Conservation (phyloP, 2,888 invertebrate genomes). For the Plagodis pulveraria region DNA sequence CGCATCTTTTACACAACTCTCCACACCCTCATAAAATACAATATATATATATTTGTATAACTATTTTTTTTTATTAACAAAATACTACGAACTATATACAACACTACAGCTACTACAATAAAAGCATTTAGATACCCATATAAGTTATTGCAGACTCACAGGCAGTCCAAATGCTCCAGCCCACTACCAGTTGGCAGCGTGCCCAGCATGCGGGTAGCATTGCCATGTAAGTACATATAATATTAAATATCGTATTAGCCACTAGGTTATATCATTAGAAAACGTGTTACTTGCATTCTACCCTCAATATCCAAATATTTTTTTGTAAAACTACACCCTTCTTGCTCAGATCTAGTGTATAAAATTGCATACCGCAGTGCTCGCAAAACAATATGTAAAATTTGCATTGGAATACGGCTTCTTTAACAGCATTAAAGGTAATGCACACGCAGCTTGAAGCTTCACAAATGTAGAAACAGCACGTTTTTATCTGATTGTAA, state of each 20-base stretch:
- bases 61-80: too few relatives aligned
- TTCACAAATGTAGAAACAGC: conserved; percentile 22
- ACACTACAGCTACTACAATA: too few relatives aligned
- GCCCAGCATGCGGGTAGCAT: too few relatives aligned
- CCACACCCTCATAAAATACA: not conserved
- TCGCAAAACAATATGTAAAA: conserved; percentile 6
- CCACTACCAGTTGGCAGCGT: too few relatives aligned
- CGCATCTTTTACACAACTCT: too few relatives aligned
- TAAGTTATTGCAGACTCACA: too few relatives aligned
- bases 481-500: not conserved
- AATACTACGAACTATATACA: too few relatives aligned
- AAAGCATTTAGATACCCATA: too few relatives aligned
- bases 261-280: conserved; percentile 20
- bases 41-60: too few relatives aligned
- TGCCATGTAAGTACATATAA: too few relatives aligned
- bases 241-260: too few relatives aligned
- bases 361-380: not conserved
- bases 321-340: conserved; percentile 1
- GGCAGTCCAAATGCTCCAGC: too few relatives aligned
- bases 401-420: conserved; percentile 27
- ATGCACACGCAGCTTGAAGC: conserved; percentile 26
- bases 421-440: conserved; percentile 33
- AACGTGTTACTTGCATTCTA: conserved; percentile 8
- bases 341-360: not conserved
- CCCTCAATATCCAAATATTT: not conserved